phyloP scores from a whole-genome alignment of 1,140 invertebrate genomes.

The Hestina assimilis region DNA sequence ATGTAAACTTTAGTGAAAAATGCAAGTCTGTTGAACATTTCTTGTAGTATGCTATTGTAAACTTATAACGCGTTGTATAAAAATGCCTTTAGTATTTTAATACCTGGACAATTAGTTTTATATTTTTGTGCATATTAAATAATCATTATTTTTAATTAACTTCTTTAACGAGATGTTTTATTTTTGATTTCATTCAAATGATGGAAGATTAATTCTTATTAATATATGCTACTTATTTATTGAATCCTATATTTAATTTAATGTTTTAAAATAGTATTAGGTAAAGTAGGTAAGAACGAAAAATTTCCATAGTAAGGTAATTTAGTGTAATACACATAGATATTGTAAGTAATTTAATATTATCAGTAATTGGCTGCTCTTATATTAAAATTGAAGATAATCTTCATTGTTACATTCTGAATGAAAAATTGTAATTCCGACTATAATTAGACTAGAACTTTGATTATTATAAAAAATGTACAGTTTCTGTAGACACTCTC shows the following conservation, averaged over 20 bases:
- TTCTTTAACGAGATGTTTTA: not conserved
- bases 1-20: too few species aligned
- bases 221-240: slow-evolving; percentile 78
- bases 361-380: slow-evolving; percentile 10
- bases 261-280: slow-evolving; percentile 41
- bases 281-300: slow-evolving; percentile 47
- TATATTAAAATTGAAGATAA: slow-evolving; percentile 6
- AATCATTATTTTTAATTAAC: not conserved
- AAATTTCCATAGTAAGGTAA: slow-evolving; percentile 65
- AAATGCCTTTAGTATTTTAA: too few species aligned
- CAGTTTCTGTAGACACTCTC: not conserved
- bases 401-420: slow-evolving; percentile 6
- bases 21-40: not conserved
- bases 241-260: slow-evolving; percentile 64
- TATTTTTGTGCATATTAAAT: not conserved
- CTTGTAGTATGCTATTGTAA: too few species aligned
- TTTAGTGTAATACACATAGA: slow-evolving; percentile 28
- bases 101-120: not conserved
- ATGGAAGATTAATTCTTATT: slow-evolving; percentile 48
- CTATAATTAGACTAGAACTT: not conserved
- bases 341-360: slow-evolving; percentile 16
- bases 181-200: slow-evolving; percentile 16
- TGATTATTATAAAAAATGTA: not conserved
- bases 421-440: not conserved
- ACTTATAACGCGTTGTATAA: too few species aligned